Conservation (phyloP, 2,797 vertebrate species). For the Luscinia luscinia region DNA sequence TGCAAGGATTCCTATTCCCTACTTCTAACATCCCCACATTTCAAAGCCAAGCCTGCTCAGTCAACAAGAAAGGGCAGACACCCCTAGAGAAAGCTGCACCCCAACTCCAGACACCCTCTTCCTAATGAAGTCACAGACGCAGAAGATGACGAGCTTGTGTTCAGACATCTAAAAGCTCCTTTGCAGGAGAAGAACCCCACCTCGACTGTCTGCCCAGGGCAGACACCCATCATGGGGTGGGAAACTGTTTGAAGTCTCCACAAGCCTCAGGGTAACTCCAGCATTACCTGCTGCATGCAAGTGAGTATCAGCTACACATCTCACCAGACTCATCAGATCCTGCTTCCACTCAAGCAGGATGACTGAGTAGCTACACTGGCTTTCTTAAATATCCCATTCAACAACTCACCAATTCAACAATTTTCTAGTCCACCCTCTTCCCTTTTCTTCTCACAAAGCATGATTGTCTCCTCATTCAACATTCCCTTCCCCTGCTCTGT, state of each 20-base stretch:
- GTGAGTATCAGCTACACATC: slow-evolving; percentile 35
- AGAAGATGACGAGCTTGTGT: background rate
- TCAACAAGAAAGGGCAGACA: background rate
- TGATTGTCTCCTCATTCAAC: background rate
- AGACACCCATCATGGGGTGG: background rate
- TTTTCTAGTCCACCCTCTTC: background rate
- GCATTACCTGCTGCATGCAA: background rate
- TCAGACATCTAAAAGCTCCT: slow-evolving; percentile 42
- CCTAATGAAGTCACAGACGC: background rate
- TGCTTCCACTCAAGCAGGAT: background rate
- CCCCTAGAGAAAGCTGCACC: background rate
- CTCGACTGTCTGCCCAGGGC: background rate
- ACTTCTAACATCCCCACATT: background rate
- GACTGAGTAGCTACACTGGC: background rate
- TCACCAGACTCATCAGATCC: background rate
- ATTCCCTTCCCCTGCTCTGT: background rate
- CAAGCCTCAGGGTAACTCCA: slow-evolving; percentile 46
- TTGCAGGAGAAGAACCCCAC: slow-evolving; percentile 8
- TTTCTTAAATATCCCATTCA: background rate
- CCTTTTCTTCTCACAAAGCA: background rate
- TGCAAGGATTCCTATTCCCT: background rate
- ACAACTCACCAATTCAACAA: background rate
- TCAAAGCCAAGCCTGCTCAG: background rate
- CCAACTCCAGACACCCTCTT: background rate
- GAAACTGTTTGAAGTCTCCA: slow-evolving; percentile 47